Evolutionary conservation across 2,888 invertebrate species (phyloP), one percentile per base, ranked within the genome.

Genomic region (Drosophila suboccidentalis): DNA sequence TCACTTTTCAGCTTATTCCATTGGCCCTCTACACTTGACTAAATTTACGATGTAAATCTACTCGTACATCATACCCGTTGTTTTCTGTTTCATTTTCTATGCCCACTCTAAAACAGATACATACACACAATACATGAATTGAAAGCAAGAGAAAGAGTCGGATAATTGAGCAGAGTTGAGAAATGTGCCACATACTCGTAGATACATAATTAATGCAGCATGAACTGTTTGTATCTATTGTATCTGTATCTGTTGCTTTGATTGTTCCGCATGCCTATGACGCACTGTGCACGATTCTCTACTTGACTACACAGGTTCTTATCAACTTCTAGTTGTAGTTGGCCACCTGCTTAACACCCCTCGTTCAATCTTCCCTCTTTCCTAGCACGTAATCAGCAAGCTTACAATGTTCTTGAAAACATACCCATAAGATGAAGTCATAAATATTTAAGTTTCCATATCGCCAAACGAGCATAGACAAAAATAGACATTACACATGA

Each of bases 401-500:
- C 75, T 67, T 78, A 69, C 61, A 73, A 51, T 58, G 65, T 66
- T 57, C 71, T 41, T 26, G 0, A 26, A 38, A 73, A 51, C 71
- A 83, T 76, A 39, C 29, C 47, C 43, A 64, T 51, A 65, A 57
- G 53, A 38, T 34, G 4, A 50, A 62, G 58, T 75, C 62, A 78
- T 71, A 78, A 65, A 73, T 69, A 70, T 78, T 53, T 63, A 47
- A 60, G 50, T 44, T 41, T 50, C 34, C 58, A 29, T 75, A 78
- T 77, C 71, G 53, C 63, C 36, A 46, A 41, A 49, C 22, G 61
- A 83, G 47, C 51, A 47, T 54, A 34, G 17, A 80, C 76, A 53
- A 73, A 83, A 83, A 87, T 87, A 87, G 86, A 19, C 64, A 87
- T 83, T 83, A 77, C 87, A 64, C 47, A 36, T 11, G 65, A 50